Base-by-base conservation (phyloP, 2,113 vertebrate genomes). In the Chlamydotis undulata region DNA sequence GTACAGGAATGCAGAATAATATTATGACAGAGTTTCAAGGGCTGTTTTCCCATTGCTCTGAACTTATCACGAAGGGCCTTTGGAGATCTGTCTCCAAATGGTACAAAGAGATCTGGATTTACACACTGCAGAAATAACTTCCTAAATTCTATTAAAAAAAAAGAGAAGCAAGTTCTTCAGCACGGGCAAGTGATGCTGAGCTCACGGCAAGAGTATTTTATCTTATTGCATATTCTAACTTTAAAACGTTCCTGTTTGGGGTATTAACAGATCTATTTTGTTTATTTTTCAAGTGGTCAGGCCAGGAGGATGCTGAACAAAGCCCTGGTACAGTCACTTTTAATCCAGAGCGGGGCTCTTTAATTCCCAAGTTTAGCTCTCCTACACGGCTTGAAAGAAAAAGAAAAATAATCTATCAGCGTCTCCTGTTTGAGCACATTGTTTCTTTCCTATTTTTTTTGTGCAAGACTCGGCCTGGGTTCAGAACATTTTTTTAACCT, bases 1-100 rank as follows among this genome's bases (percentile, higher is more conserved):
- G 74, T 19, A 57, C 37, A 94, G 91, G 92, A 96, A 96, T 96
- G 94, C 87, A 83, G 91, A 94, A 94, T 92, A 95, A 97, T 94
- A 87, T 92, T 96, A 79, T 92, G 81, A 45, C 91, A 73, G 89
- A 63, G 50, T 61, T 86, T 69, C 3, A 2, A 21, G 45, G 47
- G 24, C 67, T 47, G 6, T 77, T 81, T 86, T 92, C 80, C 41
- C 8, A 1, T 91, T 64, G 61, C 94, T 87, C 28, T n/a, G 53
- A 82, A 64, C 15, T 78, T 71, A 12, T 7, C 0, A 0, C 8
- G 33, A 75, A 96, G 64, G 45, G 47, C 47, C 78, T 55, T 87
- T 21, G 39, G 79, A 50, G 28, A 19, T 57, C 81, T 85, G 31
- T 57, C 75, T 77, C 25, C 49, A 67, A 94, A 81, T 7, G 47